Conservation (phyloP, 2,113 vertebrate genomes). For the Leptobrachium leishanense region DNA sequence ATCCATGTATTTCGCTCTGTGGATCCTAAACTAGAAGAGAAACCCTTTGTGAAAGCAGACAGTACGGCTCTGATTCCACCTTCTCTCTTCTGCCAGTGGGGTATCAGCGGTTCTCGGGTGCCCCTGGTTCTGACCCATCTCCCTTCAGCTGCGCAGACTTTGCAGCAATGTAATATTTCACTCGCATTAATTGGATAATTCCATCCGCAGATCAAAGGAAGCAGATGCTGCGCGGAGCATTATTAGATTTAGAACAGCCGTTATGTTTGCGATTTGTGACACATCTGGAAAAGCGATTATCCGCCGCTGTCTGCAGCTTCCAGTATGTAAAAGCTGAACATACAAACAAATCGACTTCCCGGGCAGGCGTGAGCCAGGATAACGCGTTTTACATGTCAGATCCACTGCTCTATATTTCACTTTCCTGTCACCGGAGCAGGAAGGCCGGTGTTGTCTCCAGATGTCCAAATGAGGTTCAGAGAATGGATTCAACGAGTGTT, state of each 20-base stretch:
- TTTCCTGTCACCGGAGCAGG: too few relatives aligned
- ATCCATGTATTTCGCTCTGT: too few relatives aligned
- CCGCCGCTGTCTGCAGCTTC: slow-evolving; percentile 36
- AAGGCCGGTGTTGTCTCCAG: too few relatives aligned
- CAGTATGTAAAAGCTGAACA: slow-evolving; percentile 50
- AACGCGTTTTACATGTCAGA: not conserved
- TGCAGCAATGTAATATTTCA: not conserved
- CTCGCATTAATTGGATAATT: not conserved
- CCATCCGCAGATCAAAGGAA: slow-evolving; percentile 26
- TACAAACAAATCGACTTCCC: slow-evolving; percentile 16
- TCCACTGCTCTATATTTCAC: not conserved
- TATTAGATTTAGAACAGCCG: not conserved
- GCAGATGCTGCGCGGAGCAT: not conserved
- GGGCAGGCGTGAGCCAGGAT: too few relatives aligned
- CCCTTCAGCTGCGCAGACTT: not conserved
- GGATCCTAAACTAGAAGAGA: too few relatives aligned
- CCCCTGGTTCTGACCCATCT: too few relatives aligned
- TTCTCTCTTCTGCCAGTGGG: too few relatives aligned
- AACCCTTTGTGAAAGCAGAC: too few relatives aligned
- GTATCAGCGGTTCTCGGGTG: too few relatives aligned
- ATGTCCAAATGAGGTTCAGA: too few relatives aligned
- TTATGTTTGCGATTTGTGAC: slow-evolving; percentile 41
- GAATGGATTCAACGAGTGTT: too few relatives aligned
- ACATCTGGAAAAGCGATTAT: slow-evolving; percentile 49
- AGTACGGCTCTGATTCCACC: too few relatives aligned